Percentiles rank a stretch among this genome's conserved stretches.
Conservation (phyloP, 2,113 vertebrate species). For the Scatophagus argus region DNA sequence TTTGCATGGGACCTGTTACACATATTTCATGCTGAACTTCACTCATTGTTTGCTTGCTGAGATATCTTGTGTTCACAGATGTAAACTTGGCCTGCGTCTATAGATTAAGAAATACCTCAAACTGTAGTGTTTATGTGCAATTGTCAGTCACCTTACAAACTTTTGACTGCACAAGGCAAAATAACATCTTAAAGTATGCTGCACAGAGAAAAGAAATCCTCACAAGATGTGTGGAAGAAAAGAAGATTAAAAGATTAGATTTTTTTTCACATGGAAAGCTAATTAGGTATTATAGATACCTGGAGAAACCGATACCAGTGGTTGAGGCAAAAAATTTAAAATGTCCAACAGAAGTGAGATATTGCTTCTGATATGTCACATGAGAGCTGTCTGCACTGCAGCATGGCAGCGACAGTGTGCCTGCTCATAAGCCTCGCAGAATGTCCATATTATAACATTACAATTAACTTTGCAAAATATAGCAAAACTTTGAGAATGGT, state of each 20-base stretch:
- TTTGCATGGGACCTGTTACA: constrained; percentile 20
- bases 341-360: constrained; percentile 16
- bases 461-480: too few species aligned
- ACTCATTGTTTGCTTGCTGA: constrained; percentile 49
- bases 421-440: not conserved
- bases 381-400: not conserved
- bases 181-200: constrained; percentile 3
- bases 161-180: constrained; percentile 19
- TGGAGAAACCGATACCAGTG: not conserved
- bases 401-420: constrained; percentile 2
- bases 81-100: constrained; percentile 1
- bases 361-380: constrained; percentile 1
- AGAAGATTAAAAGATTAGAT: constrained; percentile 22
- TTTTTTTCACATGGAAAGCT: constrained; percentile 23
- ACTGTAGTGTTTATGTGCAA: not conserved
- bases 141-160: not conserved
- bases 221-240: constrained; percentile 3
- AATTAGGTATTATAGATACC: constrained; percentile 22
- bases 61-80: constrained; percentile 21
- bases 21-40: constrained; percentile 22
- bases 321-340: not conserved
- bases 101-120: constrained; percentile 17
- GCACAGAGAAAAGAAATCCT: not conserved
- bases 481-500: not conserved
- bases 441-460: not conserved